These are phyloP conservation scores for Mesitornis unicolor DNA, from an alignment of 2,113 vertebrate genomes.

Conservation along the genomic window DNA sequence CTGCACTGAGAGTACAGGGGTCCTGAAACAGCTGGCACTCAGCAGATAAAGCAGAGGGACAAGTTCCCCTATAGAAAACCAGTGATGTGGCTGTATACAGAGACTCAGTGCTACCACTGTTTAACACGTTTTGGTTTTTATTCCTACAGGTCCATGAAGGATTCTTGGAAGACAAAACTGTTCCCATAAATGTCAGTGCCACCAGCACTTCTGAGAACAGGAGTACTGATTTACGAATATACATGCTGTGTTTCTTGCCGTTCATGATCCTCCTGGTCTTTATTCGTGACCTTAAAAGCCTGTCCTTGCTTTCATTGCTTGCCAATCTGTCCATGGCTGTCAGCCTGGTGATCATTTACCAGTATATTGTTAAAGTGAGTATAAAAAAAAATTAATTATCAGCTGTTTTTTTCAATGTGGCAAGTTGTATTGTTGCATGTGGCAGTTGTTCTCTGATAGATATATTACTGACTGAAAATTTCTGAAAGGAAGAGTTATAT, in stretches of 20 bases:
- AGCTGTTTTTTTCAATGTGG: not conserved
- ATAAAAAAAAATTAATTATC: not conserved
- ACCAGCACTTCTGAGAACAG: constrained; percentile 43
- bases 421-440: not conserved
- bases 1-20: not conserved
- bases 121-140: not conserved
- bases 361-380: constrained; percentile 80
- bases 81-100: rapidly evolving
- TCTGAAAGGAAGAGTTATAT: not conserved
- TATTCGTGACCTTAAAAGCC: constrained; percentile 82
- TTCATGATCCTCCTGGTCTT: constrained; percentile 82
- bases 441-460: not conserved
- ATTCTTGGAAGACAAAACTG: constrained; percentile 53
- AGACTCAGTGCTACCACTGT: not conserved
- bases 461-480: not conserved
- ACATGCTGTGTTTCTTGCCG: constrained; percentile 85
- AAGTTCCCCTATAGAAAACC: not conserved
- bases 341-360: constrained; percentile 86
- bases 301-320: constrained; percentile 81
- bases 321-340: constrained; percentile 86
- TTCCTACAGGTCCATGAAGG: constrained; percentile 80
- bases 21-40: not conserved
- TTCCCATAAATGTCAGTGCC: constrained; percentile 47
- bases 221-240: constrained; percentile 80
- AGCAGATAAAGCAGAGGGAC: not conserved